Evolutionary conservation across 2,113 vertebrate genomes (phyloP), one percentile per base, ranked within the genome.

Genomic region (Kryptolebias marmoratus): DNA sequence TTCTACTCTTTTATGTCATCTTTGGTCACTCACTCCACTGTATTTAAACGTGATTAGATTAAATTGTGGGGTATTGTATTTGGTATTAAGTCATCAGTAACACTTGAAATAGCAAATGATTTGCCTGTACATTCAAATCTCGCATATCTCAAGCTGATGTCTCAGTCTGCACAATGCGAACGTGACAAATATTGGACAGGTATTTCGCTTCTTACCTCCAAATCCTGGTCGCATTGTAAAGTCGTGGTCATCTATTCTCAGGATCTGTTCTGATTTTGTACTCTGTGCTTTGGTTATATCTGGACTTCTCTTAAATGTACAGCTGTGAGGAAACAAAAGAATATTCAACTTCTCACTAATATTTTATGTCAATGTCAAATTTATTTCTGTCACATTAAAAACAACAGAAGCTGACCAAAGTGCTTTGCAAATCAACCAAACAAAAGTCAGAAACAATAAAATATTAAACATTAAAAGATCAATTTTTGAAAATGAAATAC

Each of bases 201-300:
- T 2, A 44, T 18, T 11, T 47, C 48, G 0, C 3, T 6, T 31
- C 93, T n/a, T 93, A 98, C 97, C 97, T 94, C 97, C 96, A 73
- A 98, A 98, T 27, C 96, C 96, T 18, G 97, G 97, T 68, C 97
- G 93, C 97, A 98, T 97, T 69, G 96, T 97, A 89, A 98, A 98
- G 80, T 98, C 97, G 0, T 98, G 97, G 83, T 96, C 95, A 0
- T 96, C 94, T 88, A 97, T 95, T 88, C 94, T 92, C 74, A 98
- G 94, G 57, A 97, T 94, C 74, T 97, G 96, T 66, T 98, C 96
- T 8, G 96, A 96, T 81, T 96, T 97, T 0, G 89, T 95, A 57
- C 93, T 73, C 3, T 92, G 93, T 3, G 94, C 91, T 88, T 98
- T 98, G 52, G 97, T 98, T 63, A 95, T 91, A 74, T 98, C 97